Base-by-base conservation (phyloP, 2,888 invertebrate genomes). In the Rhorus exstirpatorius region DNA sequence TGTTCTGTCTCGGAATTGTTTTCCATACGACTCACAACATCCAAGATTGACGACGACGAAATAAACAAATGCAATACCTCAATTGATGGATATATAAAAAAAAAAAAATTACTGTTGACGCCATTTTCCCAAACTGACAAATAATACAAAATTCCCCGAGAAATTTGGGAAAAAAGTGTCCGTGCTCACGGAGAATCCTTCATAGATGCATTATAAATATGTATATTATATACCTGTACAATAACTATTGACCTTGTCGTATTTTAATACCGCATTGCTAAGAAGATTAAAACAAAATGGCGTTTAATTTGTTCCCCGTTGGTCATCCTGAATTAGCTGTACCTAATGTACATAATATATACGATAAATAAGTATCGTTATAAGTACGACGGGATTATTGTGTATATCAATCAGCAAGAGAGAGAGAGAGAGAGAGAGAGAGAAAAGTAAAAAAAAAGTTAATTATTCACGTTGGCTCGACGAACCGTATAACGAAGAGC, bases 321-420 rank as follows among this genome's bases (percentile, higher is more conserved):
- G 86, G 84, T 86, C 85, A 82, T 77, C 68, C 83, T 85, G 81
- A 72, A 72, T 74, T 76, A 82, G 81, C 85, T 86, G 86, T 86
- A 87, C 85, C 84, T 87, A 81, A 83, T 86, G 85, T 87, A 87
- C 85, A 84, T 87, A 87, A 31, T 70, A 77, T 72, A 58, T 41
- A n/a, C n/a, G 65, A 72, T n/a, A 70, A 60, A 72, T 76, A 76
- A 83, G 80, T 74, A 51, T 81, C 65, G 80, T 12, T 77, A 49
- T 71, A 80, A 81, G 77, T 63, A 77, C 68, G 77, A 74, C 77
- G 78, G 78, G 74, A 80, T 81, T 81, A 83, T 68, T 78, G 76
- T 82, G 74, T 78, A 78, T 70, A 78, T 71, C 63, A 71, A 82
- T 63, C 68, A 24, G 68, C 55, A 74, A 74, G 55, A 63, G 60